Base-by-base conservation (phyloP, 2,888 invertebrate genomes). In the Macrophya annulata region DNA sequence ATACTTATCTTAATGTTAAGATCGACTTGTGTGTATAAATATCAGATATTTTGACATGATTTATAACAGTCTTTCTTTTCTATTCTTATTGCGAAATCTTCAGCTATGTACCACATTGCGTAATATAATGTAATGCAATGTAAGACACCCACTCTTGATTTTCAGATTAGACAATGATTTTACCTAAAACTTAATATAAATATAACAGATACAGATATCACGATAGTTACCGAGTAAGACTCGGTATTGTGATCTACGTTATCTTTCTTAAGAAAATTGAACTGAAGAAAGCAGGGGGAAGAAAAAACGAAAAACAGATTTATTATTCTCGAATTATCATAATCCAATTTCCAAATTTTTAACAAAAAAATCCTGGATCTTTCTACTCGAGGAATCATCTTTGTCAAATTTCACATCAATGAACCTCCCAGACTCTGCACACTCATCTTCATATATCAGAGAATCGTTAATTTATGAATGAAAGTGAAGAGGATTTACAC, bases 401-500 rank as follows among this genome's bases (percentile, higher is more conserved):
- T 21, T 37, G 4, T 25, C 0, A 5, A 37, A 37, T 37, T 68
- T 55, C 8, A 1, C 37, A 37, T 17, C 31, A 68, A 68, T 17
- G 6, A 68, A 37, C 4, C 37, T 8, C 25, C 10, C 62, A 43
- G 74, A 21, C 21, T 31, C 31, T 31, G n/a, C n/a, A 31, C 31
- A 31, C 31, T 3, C 31, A 31, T 31, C 31, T 4, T 21, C 12
- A 6, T 37, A 6, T 37, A 74, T 21, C 74, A 25, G 15, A 25
- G 25, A 15, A 31, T 43, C 31, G 5, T 1, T n/a, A 10, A 3
- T 74, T 74, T 25, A 48, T 74, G 74, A 74, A 74, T 48, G 74
- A 45, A 74, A 74, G 45, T 48, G 25, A 48, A 45, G 25, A 74
- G 48, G 74, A 74, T 74, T 48, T 45, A 48, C 68, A 1, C 12